Evolutionary conservation across 2,888 invertebrate genomes (phyloP), one percentile per base, ranked within the genome.

Genomic region (Ferrisia virgata): DNA sequence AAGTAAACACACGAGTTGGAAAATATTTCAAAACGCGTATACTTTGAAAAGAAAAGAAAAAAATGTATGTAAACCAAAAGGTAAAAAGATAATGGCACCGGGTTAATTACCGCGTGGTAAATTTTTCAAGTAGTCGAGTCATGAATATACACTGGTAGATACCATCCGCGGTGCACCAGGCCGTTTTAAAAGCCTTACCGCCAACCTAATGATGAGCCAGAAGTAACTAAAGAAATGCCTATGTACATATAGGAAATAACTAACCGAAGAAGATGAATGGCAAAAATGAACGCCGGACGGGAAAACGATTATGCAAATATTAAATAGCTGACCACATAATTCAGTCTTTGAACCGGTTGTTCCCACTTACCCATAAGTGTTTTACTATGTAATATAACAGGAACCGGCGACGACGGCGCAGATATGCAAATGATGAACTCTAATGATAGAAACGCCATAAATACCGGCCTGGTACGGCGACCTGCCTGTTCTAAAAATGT

Each of bases 331-430:
- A 76, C 72, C 72, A 36, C 72, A 76, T 76, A 76, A 76, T 76
- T 76, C 72, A 36, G 31, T 15, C 36, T 33, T 53, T 36, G 72
- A 76, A 76, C 72, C 72, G 72, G 72, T 76, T 76, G 72, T 76
- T 76, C 36, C 72, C 72, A 76, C 72, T 76, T 76, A 76, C 72
- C 72, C 72, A 76, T 76, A 76, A 76, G 72, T 76, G 72, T 76
- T 76, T 76, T 76, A 76, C 72, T 76, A 76, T 76, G 72, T 76
- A 69, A 69, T 31, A 28, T 69, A 76, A 33, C 72, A 36, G 72
- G 33, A 33, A 76, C 33, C 72, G n/a, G n/a, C n/a, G n/a, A n/a
- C n/a, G n/a, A n/a, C n/a, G n/a, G n/a, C n/a, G n/a, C n/a, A 76
- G 72, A 76, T 76, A 76, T 76, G 72, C 18, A 76, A 76, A 76